Percentiles rank a stretch among this genome's conserved stretches.
Conservation (phyloP, 2,113 vertebrate genomes). For the Oncorhynchus nerka region DNA sequence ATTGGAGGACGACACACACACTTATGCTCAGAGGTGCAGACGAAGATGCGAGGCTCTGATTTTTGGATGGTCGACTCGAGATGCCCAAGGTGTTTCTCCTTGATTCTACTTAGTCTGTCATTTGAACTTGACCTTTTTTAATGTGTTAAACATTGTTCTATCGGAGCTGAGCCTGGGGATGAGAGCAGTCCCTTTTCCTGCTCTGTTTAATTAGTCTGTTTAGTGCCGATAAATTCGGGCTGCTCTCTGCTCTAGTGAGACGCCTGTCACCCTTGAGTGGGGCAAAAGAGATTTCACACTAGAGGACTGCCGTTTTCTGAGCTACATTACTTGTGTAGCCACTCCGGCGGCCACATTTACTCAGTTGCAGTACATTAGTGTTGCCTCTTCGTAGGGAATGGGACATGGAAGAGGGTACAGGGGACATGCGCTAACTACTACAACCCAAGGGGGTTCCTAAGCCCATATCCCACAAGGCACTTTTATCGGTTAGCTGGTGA, state of each 20-base stretch:
- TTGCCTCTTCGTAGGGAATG: conserved; percentile 50
- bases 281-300: conserved; percentile 65
- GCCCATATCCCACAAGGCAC: conserved; percentile 38
- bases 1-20: neutral
- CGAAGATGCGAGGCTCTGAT: neutral
- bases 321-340: conserved; percentile 63
- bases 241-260: conserved; percentile 45
- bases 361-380: conserved; percentile 63
- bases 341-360: conserved; percentile 57
- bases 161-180: neutral
- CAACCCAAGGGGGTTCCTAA: conserved; percentile 40
- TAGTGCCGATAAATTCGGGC: conserved; percentile 30
- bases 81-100: neutral
- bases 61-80: neutral
- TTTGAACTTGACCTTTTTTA: neutral
- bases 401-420: conserved; percentile 45
- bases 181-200: conserved; percentile 6
- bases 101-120: neutral
- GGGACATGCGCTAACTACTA: conserved; percentile 35
- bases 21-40: neutral
- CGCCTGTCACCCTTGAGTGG: conserved; percentile 57
- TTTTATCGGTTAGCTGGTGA: conserved; percentile 33
- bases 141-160: neutral
- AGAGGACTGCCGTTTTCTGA: conserved; percentile 54
- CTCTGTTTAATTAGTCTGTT: conserved; percentile 49